Base-by-base conservation (phyloP, 2,113 vertebrate genomes). In the Zapornia atra region DNA sequence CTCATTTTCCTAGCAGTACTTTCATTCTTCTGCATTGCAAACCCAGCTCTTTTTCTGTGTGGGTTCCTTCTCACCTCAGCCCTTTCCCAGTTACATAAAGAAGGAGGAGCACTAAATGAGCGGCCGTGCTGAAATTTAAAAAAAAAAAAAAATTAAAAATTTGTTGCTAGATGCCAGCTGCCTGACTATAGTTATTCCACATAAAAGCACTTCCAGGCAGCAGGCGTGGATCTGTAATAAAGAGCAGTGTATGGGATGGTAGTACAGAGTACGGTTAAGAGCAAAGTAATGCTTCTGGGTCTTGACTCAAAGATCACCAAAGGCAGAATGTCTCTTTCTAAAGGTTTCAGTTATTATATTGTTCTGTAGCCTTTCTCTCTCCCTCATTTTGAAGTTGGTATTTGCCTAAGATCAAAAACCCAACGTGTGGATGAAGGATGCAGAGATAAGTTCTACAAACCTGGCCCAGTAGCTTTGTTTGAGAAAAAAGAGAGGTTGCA, bases 41-140 rank as follows among this genome's bases (percentile, higher is more conserved):
- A 95, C 92, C 83, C 95, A 94, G 78, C 78, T 96, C 91, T 92
- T 82, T 76, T 95, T 96, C 78, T 95, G 92, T 76, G 78, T 88
- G 92, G 95, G 79, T 95, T 92, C 76, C 57, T 95, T 92, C 95
- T 86, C 90, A 95, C 90, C 90, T 78, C 92, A 78, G 85, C 95
- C 95, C 95, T 96, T 97, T 97, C 91, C 63, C 94, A 92, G 94
- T 97, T 97, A 96, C 91, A 72, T 95, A 96, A 97, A 97, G 94
- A 92, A 66, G 50, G 46, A 90, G 84, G 93, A 93, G 56, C 2
- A 29, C n/a, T 70, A 44, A 77, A 95, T 42, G 61, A 86, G 26
- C n/a, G 75, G 50, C 59, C 21, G 6, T 1, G 8, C 68, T 21
- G 22, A 81, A 91, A 88, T 91, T 54, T 11, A 2, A 72, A 72